These are phyloP conservation scores for Cliona cf. orientalis DNA, from an alignment of 37 sponge, comb jelly and placozoan species.

Conservation along the genomic window DNA sequence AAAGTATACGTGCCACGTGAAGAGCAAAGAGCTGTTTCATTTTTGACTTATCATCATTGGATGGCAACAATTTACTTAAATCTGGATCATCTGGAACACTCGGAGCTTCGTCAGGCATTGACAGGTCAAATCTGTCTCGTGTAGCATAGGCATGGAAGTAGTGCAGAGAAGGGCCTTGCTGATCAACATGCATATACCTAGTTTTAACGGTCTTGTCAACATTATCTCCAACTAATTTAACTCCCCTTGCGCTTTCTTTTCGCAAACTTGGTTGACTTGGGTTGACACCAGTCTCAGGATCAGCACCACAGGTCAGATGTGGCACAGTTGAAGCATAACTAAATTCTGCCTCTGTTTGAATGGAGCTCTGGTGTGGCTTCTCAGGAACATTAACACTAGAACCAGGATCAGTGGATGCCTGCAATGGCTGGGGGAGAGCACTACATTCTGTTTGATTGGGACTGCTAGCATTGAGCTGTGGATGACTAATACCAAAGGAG, in stretches of 20 bases:
- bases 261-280: too few species aligned
- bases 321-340: too few species aligned
- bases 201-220: conserved; percentile 10
- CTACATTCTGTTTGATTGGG: too few species aligned
- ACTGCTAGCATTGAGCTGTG: too few species aligned
- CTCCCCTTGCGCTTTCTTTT: too few species aligned
- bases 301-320: conserved; percentile 6
- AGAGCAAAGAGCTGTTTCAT: not conserved
- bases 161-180: conserved; percentile 8
- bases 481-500: too few species aligned
- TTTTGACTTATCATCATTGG: not conserved
- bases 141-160: conserved; percentile 13
- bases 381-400: too few species aligned
- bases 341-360: too few species aligned
- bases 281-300: not conserved
- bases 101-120: not conserved
- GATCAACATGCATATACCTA: conserved; percentile 17
- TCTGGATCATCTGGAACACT: conserved; percentile 6
- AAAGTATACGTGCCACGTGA: conserved; percentile 1
- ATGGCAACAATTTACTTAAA: not conserved
- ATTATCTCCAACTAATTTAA: conserved; percentile 15
- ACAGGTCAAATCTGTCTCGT: too few species aligned
- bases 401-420: too few species aligned
- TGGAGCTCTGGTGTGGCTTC: too few species aligned
- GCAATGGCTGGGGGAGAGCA: too few species aligned